phyloP scores from a whole-genome alignment of 2,888 invertebrate species.

The Hemistola chrysoprasaria region DNA sequence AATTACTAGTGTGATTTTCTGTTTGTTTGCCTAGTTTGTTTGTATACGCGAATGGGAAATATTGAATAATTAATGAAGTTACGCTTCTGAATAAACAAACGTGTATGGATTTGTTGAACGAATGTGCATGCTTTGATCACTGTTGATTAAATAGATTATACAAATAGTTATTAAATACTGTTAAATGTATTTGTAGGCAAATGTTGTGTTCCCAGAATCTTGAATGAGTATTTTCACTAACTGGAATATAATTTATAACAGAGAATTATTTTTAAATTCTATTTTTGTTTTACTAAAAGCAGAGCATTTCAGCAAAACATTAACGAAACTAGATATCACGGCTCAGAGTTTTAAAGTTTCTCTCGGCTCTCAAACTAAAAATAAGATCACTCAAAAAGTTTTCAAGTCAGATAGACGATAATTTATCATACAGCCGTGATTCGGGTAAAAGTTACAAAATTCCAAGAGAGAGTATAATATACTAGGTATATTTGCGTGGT shows the following conservation, averaged over 20 bases:
- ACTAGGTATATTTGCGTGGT: constrained; percentile 54
- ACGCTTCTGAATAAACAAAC: constrained; percentile 32
- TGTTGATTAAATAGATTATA: constrained; percentile 10
- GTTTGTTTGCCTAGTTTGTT: constrained; percentile 32
- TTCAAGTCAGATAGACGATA: constrained; percentile 41
- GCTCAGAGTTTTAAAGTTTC: constrained; percentile 26
- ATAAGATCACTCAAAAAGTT: constrained; percentile 43
- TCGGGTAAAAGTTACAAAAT: constrained; percentile 63
- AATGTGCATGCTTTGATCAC: constrained; percentile 1
- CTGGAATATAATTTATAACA: no score
- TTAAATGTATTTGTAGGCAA: constrained; percentile 11
- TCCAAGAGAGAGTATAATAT: constrained; percentile 53
- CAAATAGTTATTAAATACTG: no score
- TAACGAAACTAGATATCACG: constrained; percentile 31
- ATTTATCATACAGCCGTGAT: constrained; percentile 68
- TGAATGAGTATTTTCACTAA: no score
- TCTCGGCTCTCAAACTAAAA: constrained; percentile 42
- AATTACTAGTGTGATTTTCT: constrained; percentile 49
- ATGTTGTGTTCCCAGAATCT: no score
- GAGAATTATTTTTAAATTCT: constrained; percentile 15
- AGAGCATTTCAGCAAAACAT: constrained; percentile 26
- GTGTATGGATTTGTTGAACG: constrained; percentile 12
- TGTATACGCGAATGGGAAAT: constrained; percentile 32
- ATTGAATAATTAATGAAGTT: constrained; percentile 42
- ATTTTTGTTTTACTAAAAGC: constrained; percentile 16